Evolutionary conservation across 2,888 invertebrate genomes (phyloP), one percentile per base, ranked within the genome.

Genomic region (Hemaris fuciformis): DNA sequence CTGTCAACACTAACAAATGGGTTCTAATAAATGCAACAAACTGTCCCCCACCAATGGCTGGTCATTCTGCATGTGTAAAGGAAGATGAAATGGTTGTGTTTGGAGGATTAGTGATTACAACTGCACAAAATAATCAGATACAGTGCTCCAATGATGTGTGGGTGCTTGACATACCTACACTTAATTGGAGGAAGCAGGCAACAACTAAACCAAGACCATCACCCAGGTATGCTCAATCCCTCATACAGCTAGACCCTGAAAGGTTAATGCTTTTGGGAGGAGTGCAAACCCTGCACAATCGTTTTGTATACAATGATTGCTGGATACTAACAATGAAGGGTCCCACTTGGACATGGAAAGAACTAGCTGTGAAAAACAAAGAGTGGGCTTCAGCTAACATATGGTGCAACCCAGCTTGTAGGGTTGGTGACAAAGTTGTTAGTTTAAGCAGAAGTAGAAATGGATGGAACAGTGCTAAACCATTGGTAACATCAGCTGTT

Each of bases 341-440:
- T 0, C 93, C 94, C 38, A 85, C 93, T 27, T 97, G 97, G 97
- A 94, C 93, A 63, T 95, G 96, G 96, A 94, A 93, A 76, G 95
- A 95, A 83, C 90, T 98, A 57, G 94, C 94, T 64, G 95, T 98
- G 27, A 93, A 94, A 68, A 96, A 97, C 79, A 94, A 95, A 71
- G 95, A 96, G 75, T 95, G 95, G 93, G 96, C 96, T 45, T 96
- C 98, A 23, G 95, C 96, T 0, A 96, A 97, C 79, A 95, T 98
- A 80, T 98, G 98, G 97, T 98, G 98, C 83, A 98, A 98, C 90
- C 98, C 98, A 61, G 98, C 97, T 58, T 98, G 98, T 85, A 95
- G 83, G 75, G 91, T 96, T 72, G 96, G 95, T 62, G 95, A 96
- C 74, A 95, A 96, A 84, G 93, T 97, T 68, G 95, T 97, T 38